These are phyloP conservation scores for Cetoscarus ocellatus DNA, from an alignment of 2,797 vertebrate genomes.

Conservation along the genomic window DNA sequence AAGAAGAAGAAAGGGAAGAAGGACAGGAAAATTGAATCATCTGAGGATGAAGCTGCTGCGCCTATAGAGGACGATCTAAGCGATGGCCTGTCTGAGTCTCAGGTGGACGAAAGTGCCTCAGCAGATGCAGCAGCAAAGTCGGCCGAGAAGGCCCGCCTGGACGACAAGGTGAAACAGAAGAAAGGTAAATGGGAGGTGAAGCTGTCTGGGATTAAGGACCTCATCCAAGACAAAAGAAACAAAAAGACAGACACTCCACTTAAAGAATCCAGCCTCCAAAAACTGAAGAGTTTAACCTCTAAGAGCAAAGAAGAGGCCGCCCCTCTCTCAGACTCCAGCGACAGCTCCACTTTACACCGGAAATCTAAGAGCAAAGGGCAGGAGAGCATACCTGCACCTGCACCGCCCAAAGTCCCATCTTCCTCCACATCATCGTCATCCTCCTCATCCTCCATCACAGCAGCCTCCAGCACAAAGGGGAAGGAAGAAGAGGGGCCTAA, in stretches of 20 bases:
- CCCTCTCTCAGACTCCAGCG: constrained; percentile 86
- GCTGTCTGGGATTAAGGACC: constrained; percentile 81
- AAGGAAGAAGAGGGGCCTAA: constrained; percentile 74
- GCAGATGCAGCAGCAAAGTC: constrained; percentile 46
- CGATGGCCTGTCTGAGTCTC: constrained; percentile 73
- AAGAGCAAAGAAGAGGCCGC: constrained; percentile 85
- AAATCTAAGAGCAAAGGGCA: constrained; percentile 67
- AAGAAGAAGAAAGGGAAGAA: constrained; percentile 82
- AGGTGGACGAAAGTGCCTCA: constrained; percentile 55
- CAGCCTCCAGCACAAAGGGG: constrained; percentile 46
- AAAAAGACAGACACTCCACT: constrained; percentile 67
- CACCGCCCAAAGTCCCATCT: constrained; percentile 59
- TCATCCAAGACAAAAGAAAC: constrained; percentile 78
- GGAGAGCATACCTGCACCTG: constrained; percentile 45
- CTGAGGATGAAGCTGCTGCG: constrained; percentile 74
- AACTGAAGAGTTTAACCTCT: constrained; percentile 79
- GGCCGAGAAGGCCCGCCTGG: constrained; percentile 51
- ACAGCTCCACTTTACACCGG: constrained; percentile 75
- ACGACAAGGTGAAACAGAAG: constrained; percentile 84
- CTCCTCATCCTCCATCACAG: constrained; percentile 52
- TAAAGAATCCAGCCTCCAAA: constrained; percentile 80
- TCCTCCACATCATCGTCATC: constrained; percentile 70
- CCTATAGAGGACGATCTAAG: constrained; percentile 74
- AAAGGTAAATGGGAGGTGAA: constrained; percentile 84
- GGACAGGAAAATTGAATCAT: constrained; percentile 73